Evolutionary conservation across 2,113 vertebrate species (phyloP), one percentile per base, ranked within the genome.

Genomic region (Triplophysa dalaica): DNA sequence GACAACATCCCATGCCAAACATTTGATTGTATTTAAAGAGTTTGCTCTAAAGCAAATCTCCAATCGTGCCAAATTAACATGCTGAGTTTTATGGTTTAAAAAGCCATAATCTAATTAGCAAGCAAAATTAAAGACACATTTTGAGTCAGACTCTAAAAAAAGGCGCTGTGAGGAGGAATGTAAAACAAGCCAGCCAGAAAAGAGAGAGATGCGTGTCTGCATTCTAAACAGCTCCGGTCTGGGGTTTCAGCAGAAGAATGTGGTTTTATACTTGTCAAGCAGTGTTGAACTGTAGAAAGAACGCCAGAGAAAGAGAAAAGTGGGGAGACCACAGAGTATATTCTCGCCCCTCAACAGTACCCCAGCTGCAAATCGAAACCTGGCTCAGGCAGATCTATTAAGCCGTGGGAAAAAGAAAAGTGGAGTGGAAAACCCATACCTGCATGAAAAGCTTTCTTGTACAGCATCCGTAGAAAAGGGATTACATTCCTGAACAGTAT

Each of bases 1-100:
- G 17, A 38, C 17, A 48, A 41, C 26, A 13, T 16, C 17, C 13
- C 19, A 16, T 70, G 67, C 85, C 85, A 85, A 81, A 86, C 85
- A 84, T 80, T 87, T 86, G 85, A 81, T 86, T 87, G 88, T 70
- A 60, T 85, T 89, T 90, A 85, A 77, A 74, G 43, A 22, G 41
- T 68, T 68, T 56, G 13, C 64, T 81, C 2, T 5, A 52, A 64
- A n/a, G 45, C 66, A 48, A 63, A 70, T 6, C 65, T 33, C 50
- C 17, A 56, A 29, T 24, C 72, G 33, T 75, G 70, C 70, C 17
- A 54, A 68, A 43, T 61, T 52, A 67, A 62, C 41, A 77, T 54
- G 63, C 63, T 29, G 75, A 4, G 68, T 77, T 70, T 64, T 43
- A 52, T 17, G 26, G 22, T 63, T 19, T 73, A 62, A 22, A 19